phyloP scores from a whole-genome alignment of 2,888 invertebrate species.

The Panopea generosa region DNA sequence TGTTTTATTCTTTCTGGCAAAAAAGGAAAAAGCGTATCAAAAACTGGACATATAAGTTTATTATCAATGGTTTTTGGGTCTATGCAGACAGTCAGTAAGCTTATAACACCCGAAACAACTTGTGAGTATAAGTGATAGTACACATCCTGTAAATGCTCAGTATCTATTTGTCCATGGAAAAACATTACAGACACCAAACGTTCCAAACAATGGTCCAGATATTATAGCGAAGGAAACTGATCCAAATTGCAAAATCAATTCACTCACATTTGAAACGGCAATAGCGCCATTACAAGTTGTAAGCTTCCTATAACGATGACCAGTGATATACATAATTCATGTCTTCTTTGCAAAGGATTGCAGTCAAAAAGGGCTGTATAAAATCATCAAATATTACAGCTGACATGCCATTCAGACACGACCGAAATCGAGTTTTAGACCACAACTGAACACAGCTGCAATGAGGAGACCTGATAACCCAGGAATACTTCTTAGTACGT shows the following conservation, averaged over 20 bases:
- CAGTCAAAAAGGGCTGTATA: slow-evolving; percentile 18
- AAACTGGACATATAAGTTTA: slow-evolving; percentile 32
- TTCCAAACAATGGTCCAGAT: slow-evolving; percentile 75
- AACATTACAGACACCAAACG: slow-evolving; percentile 78
- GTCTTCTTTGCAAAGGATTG: neutral
- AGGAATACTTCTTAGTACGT: slow-evolving; percentile 90
- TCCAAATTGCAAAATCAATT: slow-evolving; percentile 75
- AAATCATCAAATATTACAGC: slow-evolving; percentile 37
- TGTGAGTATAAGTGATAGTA: slow-evolving; percentile 35
- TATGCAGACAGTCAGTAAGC: slow-evolving; percentile 52
- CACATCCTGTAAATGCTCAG: too few species aligned
- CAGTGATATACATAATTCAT: slow-evolving; percentile 22
- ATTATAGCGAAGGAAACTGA: slow-evolving; percentile 75
- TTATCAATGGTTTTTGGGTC: slow-evolving; percentile 19
- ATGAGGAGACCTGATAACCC: slow-evolving; percentile 96
- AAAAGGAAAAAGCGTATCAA: slow-evolving; percentile 28
- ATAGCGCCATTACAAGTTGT: slow-evolving; percentile 34
- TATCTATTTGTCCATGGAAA: slow-evolving; percentile 86
- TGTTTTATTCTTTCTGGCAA: slow-evolving; percentile 22
- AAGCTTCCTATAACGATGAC: slow-evolving; percentile 22
- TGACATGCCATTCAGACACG: slow-evolving; percentile 55
- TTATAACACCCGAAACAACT: slow-evolving; percentile 49
- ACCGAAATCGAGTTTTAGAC: slow-evolving; percentile 88
- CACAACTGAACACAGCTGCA: slow-evolving; percentile 97
- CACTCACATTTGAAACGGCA: slow-evolving; percentile 19